phyloP scores from a whole-genome alignment of 2,797 vertebrate genomes.

The Clarias laeviceps region DNA sequence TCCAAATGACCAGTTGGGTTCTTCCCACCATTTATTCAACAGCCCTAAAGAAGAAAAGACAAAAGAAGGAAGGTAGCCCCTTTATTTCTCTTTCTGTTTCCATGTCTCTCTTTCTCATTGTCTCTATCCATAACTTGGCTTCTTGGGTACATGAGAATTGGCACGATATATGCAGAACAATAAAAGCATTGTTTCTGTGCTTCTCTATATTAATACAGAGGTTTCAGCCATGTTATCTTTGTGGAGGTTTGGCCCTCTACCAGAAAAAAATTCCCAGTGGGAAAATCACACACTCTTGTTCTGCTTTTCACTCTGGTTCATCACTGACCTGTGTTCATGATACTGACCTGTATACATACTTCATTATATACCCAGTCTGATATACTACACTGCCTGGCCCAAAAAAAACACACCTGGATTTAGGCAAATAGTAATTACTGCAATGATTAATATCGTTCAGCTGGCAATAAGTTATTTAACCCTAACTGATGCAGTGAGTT shows the following conservation, averaged over 20 bases:
- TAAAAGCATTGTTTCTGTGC: constrained; percentile 66
- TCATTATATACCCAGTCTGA: constrained; percentile 6
- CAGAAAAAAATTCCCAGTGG: constrained; percentile 41
- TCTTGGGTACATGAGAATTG: constrained; percentile 42
- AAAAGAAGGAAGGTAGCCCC: constrained; percentile 66
- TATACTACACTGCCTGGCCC: no score
- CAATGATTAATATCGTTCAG: no score
- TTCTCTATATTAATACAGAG: constrained; percentile 62
- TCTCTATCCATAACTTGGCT: constrained; percentile 32
- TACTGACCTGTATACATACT: neutral
- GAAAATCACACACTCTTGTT: neutral
- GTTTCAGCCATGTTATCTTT: constrained; percentile 52
- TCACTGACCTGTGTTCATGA: neutral
- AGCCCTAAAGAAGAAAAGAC: constrained; percentile 60
- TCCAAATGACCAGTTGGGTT: constrained; percentile 64
- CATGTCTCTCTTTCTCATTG: constrained; percentile 17
- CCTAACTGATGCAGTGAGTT: no score
- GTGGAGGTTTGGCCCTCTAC: constrained; percentile 54
- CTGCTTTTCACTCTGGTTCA: neutral
- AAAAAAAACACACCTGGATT: no score
- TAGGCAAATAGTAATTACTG: no score
- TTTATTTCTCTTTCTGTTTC: constrained; percentile 49
- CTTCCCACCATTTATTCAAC: constrained; percentile 67
- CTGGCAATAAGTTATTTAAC: no score
- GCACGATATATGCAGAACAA: constrained; percentile 68